A percentile compares a stretch with the other conserved stretches of the same genome.
Evolutionary conservation across 2,113 vertebrate species (phyloP).

Genomic region (Bos taurus): ARS-UCD2.0 NC_037336.1:49707001-49707500

Average conservation of each 20-base stretch:
- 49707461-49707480: neutral
- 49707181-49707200: neutral
- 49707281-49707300: rapidly evolving
- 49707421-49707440: neutral
- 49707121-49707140: neutral
- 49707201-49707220: neutral
- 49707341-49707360: neutral
- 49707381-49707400: neutral
- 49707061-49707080: neutral
- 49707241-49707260: neutral
- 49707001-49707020: neutral
- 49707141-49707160: neutral
- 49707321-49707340: neutral
- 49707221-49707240: neutral
- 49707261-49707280: neutral
- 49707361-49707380: neutral
- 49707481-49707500: neutral
- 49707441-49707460: neutral
- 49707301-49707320: neutral
- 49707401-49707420: neutral
- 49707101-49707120: neutral
- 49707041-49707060: conserved; percentile 1
- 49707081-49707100: neutral
- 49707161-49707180: neutral
- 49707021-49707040: neutral